These are phyloP conservation scores for Dendrolimus kikuchii DNA, from an alignment of 1,140 invertebrate species.

Conservation along the genomic window DNA sequence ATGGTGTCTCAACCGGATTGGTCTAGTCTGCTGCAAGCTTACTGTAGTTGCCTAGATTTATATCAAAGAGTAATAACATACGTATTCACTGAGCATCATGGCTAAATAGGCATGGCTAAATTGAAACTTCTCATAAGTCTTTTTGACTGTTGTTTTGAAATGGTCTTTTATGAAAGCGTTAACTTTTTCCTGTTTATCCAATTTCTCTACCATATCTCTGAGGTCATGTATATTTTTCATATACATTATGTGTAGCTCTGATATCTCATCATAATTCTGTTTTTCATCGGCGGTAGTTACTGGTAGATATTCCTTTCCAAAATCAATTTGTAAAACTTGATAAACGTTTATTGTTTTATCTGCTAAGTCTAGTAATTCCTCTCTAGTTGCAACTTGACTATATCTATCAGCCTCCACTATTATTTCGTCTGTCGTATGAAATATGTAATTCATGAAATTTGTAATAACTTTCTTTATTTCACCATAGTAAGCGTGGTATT, in stretches of 20 bases:
- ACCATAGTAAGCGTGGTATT: conserved; percentile 36
- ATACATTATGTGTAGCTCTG: conserved; percentile 14
- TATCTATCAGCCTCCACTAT: conserved; percentile 32
- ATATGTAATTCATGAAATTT: conserved; percentile 35
- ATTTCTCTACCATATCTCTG: conserved; percentile 16
- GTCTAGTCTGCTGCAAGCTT: too few relatives aligned
- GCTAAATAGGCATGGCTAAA: conserved; percentile 34
- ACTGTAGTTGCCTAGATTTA: too few relatives aligned
- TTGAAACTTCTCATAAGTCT: conserved; percentile 28
- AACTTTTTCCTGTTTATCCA: conserved; percentile 35
- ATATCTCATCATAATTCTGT: conserved; percentile 27
- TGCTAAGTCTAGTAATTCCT: conserved; percentile 23
- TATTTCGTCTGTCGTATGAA: conserved; percentile 26
- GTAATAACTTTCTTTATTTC: conserved; percentile 35
- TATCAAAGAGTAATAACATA: conserved; percentile 24
- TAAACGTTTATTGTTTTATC: conserved; percentile 29
- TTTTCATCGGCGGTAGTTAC: conserved; percentile 21
- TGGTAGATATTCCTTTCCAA: conserved; percentile 30
- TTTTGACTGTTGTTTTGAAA: conserved; percentile 28
- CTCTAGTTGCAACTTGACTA: conserved; percentile 17
- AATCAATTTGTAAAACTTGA: conserved; percentile 27
- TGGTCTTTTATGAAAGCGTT: conserved; percentile 30
- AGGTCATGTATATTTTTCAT: conserved; percentile 20
- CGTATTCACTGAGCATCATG: conserved; percentile 23
- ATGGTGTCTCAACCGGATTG: too few relatives aligned